Percentiles rank a stretch among this genome's conserved stretches.
Conservation (phyloP, 2,113 vertebrate genomes). For the Bujurquina vittata region DNA sequence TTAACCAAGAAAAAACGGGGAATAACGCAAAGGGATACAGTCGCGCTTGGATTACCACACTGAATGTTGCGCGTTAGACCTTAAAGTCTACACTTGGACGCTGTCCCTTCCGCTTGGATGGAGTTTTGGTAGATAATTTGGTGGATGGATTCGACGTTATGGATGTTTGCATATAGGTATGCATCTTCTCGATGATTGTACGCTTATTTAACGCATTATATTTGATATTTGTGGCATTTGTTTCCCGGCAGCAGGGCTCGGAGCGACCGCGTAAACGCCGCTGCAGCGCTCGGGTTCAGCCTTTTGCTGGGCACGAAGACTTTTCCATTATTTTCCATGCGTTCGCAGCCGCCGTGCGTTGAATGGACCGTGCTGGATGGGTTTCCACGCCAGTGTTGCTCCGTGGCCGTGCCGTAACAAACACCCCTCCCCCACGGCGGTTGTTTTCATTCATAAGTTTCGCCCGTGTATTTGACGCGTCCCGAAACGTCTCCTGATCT, state of each 20-base stretch:
- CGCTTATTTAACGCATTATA: background rate
- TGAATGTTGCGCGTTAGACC: slow-evolving; percentile 60
- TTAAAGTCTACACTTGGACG: slow-evolving; percentile 36
- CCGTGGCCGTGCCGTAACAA: slow-evolving; percentile 49
- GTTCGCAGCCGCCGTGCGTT: background rate
- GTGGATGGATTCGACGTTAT: slow-evolving; percentile 81
- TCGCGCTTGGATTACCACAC: slow-evolving; percentile 71
- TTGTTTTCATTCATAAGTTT: slow-evolving; percentile 95
- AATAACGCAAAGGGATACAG: slow-evolving; percentile 64
- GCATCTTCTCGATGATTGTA: slow-evolving; percentile 30
- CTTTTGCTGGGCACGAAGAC: background rate
- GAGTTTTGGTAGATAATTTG: slow-evolving; percentile 63
- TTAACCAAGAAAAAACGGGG: slow-evolving; percentile 27
- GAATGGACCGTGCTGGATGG: slow-evolving; percentile 23
- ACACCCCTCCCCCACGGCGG: slow-evolving; percentile 75
- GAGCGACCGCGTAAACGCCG: background rate
- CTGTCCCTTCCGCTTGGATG: slow-evolving; percentile 54
- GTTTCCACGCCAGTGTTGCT: slow-evolving; percentile 44
- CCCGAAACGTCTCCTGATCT: slow-evolving; percentile 64
- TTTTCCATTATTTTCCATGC: background rate
- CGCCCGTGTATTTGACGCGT: slow-evolving; percentile 53
- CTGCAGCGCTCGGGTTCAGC: background rate
- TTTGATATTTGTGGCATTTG: background rate
- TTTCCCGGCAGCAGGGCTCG: background rate
- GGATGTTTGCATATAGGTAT: slow-evolving; percentile 81